A percentile compares a stretch with the other conserved stretches of the same genome.
Evolutionary conservation across 1,140 invertebrate genomes (phyloP).

Genomic region (Penaeus chinensis): DNA sequence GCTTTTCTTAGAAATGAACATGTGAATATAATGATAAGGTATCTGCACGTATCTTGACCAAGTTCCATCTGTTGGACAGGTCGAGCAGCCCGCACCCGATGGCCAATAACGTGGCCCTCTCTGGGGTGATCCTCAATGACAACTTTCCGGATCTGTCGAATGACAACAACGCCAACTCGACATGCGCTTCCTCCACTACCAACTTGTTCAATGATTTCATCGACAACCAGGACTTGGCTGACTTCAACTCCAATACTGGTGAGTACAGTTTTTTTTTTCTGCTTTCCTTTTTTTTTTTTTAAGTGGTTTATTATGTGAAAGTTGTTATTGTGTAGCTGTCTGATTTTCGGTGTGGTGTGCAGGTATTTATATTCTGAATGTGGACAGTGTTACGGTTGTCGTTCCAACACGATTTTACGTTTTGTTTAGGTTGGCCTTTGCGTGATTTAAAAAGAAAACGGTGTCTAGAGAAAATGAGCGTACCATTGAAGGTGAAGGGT

Average conservation of each 20-base stretch:
- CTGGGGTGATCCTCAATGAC: slow-evolving; percentile 38
- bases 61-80: neutral
- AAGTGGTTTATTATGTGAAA: neutral
- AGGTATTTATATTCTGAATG: too few relatives aligned
- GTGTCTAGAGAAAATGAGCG: too few relatives aligned
- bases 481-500: too few relatives aligned
- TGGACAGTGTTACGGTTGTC: too few relatives aligned
- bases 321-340: too few relatives aligned
- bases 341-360: too few relatives aligned
- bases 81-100: slow-evolving; percentile 48
- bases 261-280: slow-evolving; percentile 5
- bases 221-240: slow-evolving; percentile 43
- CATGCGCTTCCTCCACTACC: neutral
- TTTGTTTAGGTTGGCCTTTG: neutral
- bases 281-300: too few relatives aligned
- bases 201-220: slow-evolving; percentile 37
- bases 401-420: neutral
- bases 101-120: slow-evolving; percentile 1
- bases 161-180: slow-evolving; percentile 8
- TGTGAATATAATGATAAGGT: too few relatives aligned
- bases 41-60: too few relatives aligned
- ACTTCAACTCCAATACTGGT: slow-evolving; percentile 54
- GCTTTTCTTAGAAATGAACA: too few relatives aligned
- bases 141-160: slow-evolving; percentile 4
- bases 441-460: too few relatives aligned